phyloP scores from a whole-genome alignment of 2,888 invertebrate genomes.

The Erebia aethiops region DNA sequence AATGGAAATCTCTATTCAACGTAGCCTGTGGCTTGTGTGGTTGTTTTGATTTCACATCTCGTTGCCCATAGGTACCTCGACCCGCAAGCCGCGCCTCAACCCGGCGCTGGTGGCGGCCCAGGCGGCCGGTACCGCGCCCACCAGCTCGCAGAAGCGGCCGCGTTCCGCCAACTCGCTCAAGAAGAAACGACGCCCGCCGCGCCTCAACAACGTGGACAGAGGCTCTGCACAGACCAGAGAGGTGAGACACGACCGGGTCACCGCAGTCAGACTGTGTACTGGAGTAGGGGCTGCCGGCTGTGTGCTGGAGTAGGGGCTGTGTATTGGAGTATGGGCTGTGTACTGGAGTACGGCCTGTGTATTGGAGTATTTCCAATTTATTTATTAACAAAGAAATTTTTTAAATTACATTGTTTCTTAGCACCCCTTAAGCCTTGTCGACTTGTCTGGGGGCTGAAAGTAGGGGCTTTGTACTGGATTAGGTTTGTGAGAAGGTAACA shows the following conservation, averaged over 20 bases:
- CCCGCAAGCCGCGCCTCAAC: conserved; percentile 96
- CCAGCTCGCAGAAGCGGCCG: conserved; percentile 74
- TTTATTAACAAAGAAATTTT: too few relatives aligned
- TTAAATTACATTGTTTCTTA: too few relatives aligned
- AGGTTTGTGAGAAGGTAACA: too few relatives aligned
- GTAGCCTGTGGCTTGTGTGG: not conserved
- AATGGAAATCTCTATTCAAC: not conserved
- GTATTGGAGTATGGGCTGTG: too few relatives aligned
- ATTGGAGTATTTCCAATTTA: too few relatives aligned
- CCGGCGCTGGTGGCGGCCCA: conserved; percentile 98
- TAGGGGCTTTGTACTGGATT: too few relatives aligned
- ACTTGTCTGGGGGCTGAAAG: too few relatives aligned
- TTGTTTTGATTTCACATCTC: not conserved
- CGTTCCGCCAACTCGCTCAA: conserved; percentile 83
- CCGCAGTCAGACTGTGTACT: too few relatives aligned
- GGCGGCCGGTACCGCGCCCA: conserved; percentile 86
- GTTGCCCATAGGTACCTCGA: conserved; percentile 87
- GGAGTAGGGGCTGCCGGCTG: too few relatives aligned
- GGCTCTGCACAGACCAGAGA: conserved; percentile 96
- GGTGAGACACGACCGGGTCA: conserved; percentile 73
- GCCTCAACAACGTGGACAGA: conserved; percentile 96
- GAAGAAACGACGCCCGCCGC: conserved; percentile 87
- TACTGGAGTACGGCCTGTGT: too few relatives aligned
- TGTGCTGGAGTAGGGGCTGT: too few relatives aligned
- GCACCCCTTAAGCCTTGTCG: too few relatives aligned